phyloP scores from a whole-genome alignment of 2,113 vertebrate species.

The Holacanthus passer region DNA sequence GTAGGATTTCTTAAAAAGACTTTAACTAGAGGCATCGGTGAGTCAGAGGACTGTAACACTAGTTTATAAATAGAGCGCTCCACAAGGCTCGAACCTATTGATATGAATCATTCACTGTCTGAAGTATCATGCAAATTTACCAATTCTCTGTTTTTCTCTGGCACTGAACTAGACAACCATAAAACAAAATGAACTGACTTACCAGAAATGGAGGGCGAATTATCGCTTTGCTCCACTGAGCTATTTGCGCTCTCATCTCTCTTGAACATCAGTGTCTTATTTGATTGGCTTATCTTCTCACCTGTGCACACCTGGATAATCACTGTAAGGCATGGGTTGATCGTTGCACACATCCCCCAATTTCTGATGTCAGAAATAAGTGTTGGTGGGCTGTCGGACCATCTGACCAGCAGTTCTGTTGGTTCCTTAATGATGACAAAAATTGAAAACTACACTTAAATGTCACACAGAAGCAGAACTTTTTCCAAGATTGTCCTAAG shows the following conservation, averaged over 20 bases:
- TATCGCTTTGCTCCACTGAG: neutral
- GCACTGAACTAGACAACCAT: neutral
- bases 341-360: too few species aligned
- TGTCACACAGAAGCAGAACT: too few species aligned
- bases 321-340: too few species aligned
- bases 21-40: constrained; percentile 54
- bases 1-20: constrained; percentile 57
- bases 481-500: too few species aligned
- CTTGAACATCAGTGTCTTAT: neutral
- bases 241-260: constrained; percentile 12
- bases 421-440: too few species aligned
- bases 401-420: too few species aligned
- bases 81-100: constrained; percentile 39
- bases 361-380: too few species aligned
- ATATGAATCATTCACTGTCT: constrained; percentile 59
- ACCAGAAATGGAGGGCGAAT: constrained; percentile 7
- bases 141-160: constrained; percentile 23
- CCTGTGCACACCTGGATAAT: too few species aligned
- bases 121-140: constrained; percentile 33
- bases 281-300: neutral
- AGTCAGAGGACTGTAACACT: constrained; percentile 57
- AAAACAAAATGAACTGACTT: constrained; percentile 1
- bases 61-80: constrained; percentile 56
- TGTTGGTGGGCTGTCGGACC: too few species aligned
- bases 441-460: too few species aligned